Evolutionary conservation across 2,888 invertebrate species (phyloP).

Genomic region (Lysandra coridon): DNA sequence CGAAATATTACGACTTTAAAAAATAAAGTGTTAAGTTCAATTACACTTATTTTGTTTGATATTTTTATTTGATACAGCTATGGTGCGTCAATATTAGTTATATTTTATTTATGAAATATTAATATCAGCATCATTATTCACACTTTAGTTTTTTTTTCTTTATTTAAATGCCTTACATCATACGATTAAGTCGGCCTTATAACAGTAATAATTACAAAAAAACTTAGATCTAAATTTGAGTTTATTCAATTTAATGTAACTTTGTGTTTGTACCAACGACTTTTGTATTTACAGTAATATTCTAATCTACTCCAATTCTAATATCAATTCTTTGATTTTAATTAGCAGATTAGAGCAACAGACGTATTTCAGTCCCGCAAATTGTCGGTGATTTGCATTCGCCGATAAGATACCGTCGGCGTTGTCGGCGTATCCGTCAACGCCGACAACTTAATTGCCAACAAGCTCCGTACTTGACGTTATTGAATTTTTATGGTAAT

Average conservation of each 20-base stretch:
- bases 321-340: not conserved
- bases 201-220: too few species aligned
- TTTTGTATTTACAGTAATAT: not conserved
- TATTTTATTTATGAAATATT: not conserved
- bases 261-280: not conserved
- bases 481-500: conserved; percentile 22
- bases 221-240: too few species aligned
- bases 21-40: not conserved
- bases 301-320: not conserved
- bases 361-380: conserved; percentile 32
- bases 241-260: not conserved
- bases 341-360: conserved; percentile 11
- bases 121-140: not conserved
- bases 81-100: too few species aligned
- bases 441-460: conserved; percentile 33
- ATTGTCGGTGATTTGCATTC: conserved; percentile 38
- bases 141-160: not conserved
- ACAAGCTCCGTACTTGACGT: conserved; percentile 7
- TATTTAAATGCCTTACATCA: too few species aligned
- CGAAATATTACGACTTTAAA: not conserved
- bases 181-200: too few species aligned
- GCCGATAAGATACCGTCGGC: conserved; percentile 35
- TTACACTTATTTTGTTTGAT: not conserved
- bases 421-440: conserved; percentile 30
- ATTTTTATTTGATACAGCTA: not conserved